Evolutionary conservation across 2,113 vertebrate genomes (phyloP).

Genomic region (Rhinogobius similis): DNA sequence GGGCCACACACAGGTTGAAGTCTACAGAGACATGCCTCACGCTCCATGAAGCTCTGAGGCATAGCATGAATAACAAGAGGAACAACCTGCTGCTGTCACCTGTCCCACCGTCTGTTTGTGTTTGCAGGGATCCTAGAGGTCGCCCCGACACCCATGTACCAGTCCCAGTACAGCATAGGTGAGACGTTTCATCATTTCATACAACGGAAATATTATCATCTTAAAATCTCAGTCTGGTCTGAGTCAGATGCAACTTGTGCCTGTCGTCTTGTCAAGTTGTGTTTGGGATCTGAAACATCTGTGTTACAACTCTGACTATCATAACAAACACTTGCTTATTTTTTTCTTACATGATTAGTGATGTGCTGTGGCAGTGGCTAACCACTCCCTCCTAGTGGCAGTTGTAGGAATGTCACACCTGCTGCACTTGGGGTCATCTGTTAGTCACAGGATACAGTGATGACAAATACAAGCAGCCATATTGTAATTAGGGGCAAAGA

Average conservation of each 20-base stretch:
- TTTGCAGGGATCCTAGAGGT: constrained; percentile 75
- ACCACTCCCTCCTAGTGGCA: constrained; percentile 64
- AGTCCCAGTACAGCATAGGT: constrained; percentile 81
- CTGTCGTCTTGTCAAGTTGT: background rate
- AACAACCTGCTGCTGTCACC: constrained; percentile 43
- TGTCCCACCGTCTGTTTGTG: constrained; percentile 48
- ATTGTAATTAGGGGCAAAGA: constrained; percentile 70
- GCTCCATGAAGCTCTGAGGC: constrained; percentile 35
- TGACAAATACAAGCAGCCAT: constrained; percentile 72
- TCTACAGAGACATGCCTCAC: constrained; percentile 45
- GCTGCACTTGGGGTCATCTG: constrained; percentile 60
- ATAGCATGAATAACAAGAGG: constrained; percentile 45
- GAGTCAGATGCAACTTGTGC: background rate
- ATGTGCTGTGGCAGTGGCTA: constrained; percentile 14
- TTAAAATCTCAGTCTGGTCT: background rate
- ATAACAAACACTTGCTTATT: background rate
- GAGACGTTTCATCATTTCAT: constrained; percentile 13
- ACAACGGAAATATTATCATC: background rate
- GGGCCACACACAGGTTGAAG: constrained; percentile 52
- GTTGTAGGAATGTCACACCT: constrained; percentile 50
- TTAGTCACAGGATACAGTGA: constrained; percentile 71
- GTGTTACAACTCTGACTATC: background rate
- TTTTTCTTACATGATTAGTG: background rate
- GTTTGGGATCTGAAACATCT: background rate
- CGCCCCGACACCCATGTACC: constrained; percentile 74